Conservation (phyloP, 1,140 invertebrate species). For the Chymomyza costata region DNA sequence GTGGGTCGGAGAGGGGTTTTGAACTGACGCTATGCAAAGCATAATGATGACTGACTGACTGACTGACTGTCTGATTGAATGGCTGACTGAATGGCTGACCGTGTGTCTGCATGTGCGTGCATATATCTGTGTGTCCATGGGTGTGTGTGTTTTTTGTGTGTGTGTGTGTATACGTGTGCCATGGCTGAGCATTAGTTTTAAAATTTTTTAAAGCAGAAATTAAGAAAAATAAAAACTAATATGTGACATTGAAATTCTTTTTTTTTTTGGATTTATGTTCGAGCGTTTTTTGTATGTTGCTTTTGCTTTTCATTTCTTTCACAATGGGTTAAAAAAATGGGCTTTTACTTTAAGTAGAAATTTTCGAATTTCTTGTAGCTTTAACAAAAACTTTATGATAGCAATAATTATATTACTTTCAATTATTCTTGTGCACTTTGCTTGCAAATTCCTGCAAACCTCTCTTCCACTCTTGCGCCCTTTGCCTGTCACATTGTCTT, state of each 20-base stretch:
- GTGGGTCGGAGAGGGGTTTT: slow-evolving; percentile 29
- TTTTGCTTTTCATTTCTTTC: slow-evolving; percentile 6
- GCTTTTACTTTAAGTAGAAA: too few species aligned
- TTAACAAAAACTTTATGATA: too few species aligned
- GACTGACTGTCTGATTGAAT: slow-evolving; percentile 40
- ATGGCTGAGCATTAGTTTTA: slow-evolving; percentile 25
- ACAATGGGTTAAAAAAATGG: slow-evolving; percentile 16
- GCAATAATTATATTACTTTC: too few species aligned
- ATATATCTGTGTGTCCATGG: too few species aligned
- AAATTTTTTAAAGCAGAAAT: slow-evolving; percentile 27
- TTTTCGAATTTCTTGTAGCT: too few species aligned
- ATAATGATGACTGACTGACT: slow-evolving; percentile 45
- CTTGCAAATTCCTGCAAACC: slow-evolving; percentile 26
- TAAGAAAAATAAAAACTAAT: too few species aligned
- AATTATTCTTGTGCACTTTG: slow-evolving; percentile 34
- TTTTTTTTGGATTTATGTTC: slow-evolving; percentile 6
- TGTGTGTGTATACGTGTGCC: slow-evolving; percentile 6
- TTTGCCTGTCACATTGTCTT: slow-evolving; percentile 11
- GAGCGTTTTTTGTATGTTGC: neutral
- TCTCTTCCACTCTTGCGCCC: neutral
- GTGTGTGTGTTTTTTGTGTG: too few species aligned
- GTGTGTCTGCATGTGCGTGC: too few species aligned
- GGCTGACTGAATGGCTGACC: slow-evolving; percentile 6
- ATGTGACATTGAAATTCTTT: slow-evolving; percentile 19
- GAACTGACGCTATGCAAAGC: slow-evolving; percentile 35